A percentile compares a stretch with the other conserved stretches of the same genome.
Evolutionary conservation across 2,113 vertebrate genomes (phyloP).

Genomic region (Dicentrarchus labrax): DNA sequence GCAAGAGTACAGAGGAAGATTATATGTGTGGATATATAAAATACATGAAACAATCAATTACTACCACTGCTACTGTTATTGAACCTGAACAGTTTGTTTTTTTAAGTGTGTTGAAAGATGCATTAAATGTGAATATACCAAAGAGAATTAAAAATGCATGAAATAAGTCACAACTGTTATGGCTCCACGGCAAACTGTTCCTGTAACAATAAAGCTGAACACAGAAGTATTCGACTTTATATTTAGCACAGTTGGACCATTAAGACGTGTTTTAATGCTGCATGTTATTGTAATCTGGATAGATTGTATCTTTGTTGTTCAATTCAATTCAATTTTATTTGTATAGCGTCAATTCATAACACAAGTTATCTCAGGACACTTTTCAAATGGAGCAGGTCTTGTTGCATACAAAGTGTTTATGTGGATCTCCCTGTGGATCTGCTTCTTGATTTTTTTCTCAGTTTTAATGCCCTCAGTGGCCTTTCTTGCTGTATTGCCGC

Average conservation of each 20-base stretch:
- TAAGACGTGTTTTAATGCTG: not conserved
- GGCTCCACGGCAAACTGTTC: not conserved
- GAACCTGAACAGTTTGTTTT: not conserved
- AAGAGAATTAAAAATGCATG: too few relatives aligned
- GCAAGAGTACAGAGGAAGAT: not conserved
- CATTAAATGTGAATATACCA: not conserved
- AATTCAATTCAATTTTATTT: too few relatives aligned
- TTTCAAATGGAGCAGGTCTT: too few relatives aligned
- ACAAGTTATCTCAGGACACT: too few relatives aligned
- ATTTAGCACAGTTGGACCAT: not conserved
- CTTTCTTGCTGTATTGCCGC: not conserved
- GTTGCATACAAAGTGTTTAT: slow-evolving; percentile 2
- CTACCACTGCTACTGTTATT: not conserved
- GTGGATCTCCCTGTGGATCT: not conserved
- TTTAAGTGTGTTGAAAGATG: not conserved
- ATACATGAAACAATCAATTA: not conserved
- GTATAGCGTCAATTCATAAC: too few relatives aligned
- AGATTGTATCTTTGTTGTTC: not conserved
- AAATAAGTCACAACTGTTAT: not conserved
- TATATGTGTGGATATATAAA: not conserved
- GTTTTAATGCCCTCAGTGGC: slow-evolving; percentile 1
- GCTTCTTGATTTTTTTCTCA: not conserved
- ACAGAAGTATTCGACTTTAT: not conserved
- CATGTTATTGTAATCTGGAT: not conserved
- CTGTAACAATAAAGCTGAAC: not conserved